Base-by-base conservation (phyloP, 2,888 invertebrate genomes). In the Cerceris rybyensis region DNA sequence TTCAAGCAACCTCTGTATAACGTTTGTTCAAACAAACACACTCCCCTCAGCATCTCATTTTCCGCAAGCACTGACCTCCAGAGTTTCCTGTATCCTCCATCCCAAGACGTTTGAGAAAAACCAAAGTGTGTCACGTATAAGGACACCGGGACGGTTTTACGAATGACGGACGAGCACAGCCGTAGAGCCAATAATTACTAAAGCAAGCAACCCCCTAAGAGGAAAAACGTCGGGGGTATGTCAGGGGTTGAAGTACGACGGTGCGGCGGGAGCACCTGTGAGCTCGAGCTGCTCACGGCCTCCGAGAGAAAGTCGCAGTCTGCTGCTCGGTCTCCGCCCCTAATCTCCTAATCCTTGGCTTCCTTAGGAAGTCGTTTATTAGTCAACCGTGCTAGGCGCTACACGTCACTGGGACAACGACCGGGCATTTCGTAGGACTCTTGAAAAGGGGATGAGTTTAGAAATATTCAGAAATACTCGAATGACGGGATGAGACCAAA, bases 301-400 rank as follows among this genome's bases (percentile, higher is more conserved):
- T 39, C 58, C 73, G 64, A 69, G 80, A 81, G 84, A 85, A 81
- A 86, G 83, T 83, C 82, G 69, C 80, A 81, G 81, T 70, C 82
- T 58, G 71, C 78, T 57, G 46, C 64, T 61, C 70, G 82, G 77
- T 80, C 77, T 78, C 64, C 60, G 58, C 80, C 85, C 85, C 89
- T 92, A 92, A 92, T 92, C 92, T 91, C 87, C 87, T 92, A 92
- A 92, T 91, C 92, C 91, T 90, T 87, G 80, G 90, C 90, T 92
- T 92, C 92, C 92, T 92, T 91, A 89, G 92, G 92, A 92, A 92
- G 92, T 92, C 92, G 90, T 92, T 92, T 91, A 90, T 92, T 92
- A 92, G 91, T 90, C 88, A 87, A 87, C 86, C 85, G 81, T 81
- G 81, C 78, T 82, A 82, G 78, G 70, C 82, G 84, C 80, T 85